Evolutionary conservation across 2,797 vertebrate genomes (phyloP), one percentile per base, ranked within the genome.

Genomic region (Mormyrops attenuatus): DNA sequence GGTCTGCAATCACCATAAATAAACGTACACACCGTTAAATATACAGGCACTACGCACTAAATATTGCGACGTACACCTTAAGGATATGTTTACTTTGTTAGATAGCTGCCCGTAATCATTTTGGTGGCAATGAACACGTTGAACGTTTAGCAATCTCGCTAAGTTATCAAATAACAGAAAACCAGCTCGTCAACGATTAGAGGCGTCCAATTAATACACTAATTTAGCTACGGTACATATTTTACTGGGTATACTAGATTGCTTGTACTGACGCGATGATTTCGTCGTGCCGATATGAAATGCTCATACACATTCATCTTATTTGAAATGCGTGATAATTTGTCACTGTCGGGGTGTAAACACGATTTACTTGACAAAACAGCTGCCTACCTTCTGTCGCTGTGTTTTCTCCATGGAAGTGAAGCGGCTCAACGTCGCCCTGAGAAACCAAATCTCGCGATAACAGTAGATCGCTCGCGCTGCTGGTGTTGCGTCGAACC

Each of bases 351-450:
- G 13, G 82, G 5, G 22, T 87, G 7, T 60, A 41, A 87, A 57
- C 8, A 9, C 22, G 1, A 60, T 11, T 8, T 52, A 53, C 2
- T 86, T 86, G n/a, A 73, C 22, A 34, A 69, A 9, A 2, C 34
- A 11, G 4, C 22, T 15, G 53, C 63, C 92, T 94, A 96, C 95
- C 95, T 95, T 95, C 5, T 94, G 92, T 91, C 92, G 93, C 91
- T 93, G 93, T 85, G 93, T 91, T 91, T 92, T 92, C 92, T 93
- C 94, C 93, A 91, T 92, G 34, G 90, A 90, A 88, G 85, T 93
- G 88, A 91, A 88, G 92, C 91, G 66, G 88, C 90, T 89, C 91
- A 66, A 53, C 0, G 92, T 93, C 92, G 89, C 90, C 90, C 55
- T 55, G 90, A 90, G 90, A 90, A 49, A 91, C 91, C 49, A 88